Base-by-base conservation (phyloP, 2,797 vertebrate genomes). In the Luscinia megarhynchos region DNA sequence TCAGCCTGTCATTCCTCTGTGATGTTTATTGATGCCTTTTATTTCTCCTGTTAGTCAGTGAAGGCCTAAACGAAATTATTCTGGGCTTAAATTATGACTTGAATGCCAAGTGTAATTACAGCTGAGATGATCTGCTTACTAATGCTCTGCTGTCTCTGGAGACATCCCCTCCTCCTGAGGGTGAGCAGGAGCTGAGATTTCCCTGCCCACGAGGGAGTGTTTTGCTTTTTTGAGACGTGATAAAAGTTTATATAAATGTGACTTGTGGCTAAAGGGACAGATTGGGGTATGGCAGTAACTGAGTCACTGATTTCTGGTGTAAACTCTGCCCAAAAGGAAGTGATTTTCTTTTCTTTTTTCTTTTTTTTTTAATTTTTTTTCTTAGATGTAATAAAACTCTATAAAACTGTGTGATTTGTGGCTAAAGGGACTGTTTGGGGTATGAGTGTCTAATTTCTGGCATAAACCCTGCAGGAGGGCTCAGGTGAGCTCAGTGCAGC, bases 81-180 rank as follows among this genome's bases (percentile, higher is more conserved):
- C 81, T 48, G 80, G 85, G 58, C 41, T 94, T 12, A 9, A 77
- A 19, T 30, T 7, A 19, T 77, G 29, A 78, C 93, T 89, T 90
- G 76, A 73, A 78, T 43, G 81, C 83, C 96, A 95, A 77, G 84
- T 74, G 61, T 86, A 86, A 95, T 96, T 95, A 86, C 3, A 23
- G 43, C 83, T 73, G 73, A 85, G 87, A 45, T 55, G n/a, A 82
- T 79, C 23, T 72, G 53, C 43, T 68, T 36, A 19, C 22, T 55
- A 13, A 38, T 51, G 54, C 54, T 87, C 66, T 95, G 67, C 48
- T 17, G 29, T 24, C 57, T 51, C 36, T 61, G 40, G 75, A 45
- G 68, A 46, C 41, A 45, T 55, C 54, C 7, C 46, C 69, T 78
- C 12, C 5, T 76, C 81, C 68, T 92, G 61, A 27, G 45, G 46